These are phyloP conservation scores for Garrulus glandarius DNA, from an alignment of 2,797 vertebrate genomes.

Conservation along the genomic window DNA sequence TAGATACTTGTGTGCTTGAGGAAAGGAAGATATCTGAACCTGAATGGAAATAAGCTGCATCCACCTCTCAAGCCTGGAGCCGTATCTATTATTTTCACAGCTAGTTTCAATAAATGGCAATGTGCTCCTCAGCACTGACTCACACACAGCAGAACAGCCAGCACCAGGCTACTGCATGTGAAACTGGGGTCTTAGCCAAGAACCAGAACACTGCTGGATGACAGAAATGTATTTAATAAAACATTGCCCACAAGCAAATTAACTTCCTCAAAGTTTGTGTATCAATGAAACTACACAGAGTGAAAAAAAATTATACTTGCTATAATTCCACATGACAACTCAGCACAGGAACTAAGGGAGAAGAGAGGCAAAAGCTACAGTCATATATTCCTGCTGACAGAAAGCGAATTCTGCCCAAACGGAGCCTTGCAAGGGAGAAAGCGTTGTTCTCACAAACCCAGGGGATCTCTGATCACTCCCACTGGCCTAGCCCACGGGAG, in stretches of 20 bases:
- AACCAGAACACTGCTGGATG: background rate
- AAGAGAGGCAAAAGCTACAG: background rate
- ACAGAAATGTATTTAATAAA: background rate
- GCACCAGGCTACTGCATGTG: background rate
- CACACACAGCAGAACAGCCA: background rate
- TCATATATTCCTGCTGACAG: rapidly evolving
- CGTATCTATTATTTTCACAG: background rate
- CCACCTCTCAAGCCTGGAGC: background rate
- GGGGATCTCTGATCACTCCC: rapidly evolving
- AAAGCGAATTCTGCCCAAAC: background rate
- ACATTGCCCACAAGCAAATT: background rate
- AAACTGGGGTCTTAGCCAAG: background rate
- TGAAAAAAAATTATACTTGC: background rate
- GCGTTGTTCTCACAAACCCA: too few species aligned
- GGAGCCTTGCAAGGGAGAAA: background rate
- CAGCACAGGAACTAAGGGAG: background rate
- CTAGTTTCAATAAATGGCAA: background rate
- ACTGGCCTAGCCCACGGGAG: background rate
- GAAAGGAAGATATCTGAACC: background rate
- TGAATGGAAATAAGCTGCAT: background rate
- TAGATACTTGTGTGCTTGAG: background rate
- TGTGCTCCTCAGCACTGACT: background rate
- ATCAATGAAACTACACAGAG: background rate
- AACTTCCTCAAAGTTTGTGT: background rate
- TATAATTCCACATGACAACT: background rate